phyloP scores from a whole-genome alignment of 2,113 vertebrate species.

The Scophthalmus maximus region DNA sequence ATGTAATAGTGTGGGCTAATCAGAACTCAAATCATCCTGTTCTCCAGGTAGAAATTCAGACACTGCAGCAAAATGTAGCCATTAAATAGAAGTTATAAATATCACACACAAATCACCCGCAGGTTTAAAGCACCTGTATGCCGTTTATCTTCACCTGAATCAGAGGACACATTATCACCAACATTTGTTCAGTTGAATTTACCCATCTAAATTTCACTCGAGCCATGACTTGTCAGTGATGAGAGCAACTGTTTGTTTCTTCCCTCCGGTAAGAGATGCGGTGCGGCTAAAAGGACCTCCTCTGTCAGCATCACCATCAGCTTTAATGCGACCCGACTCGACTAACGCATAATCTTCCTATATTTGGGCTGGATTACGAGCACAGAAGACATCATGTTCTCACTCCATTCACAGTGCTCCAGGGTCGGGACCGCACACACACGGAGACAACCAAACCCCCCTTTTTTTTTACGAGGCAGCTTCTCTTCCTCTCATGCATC shows the following conservation, averaged over 20 bases:
- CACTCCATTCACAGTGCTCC: slow-evolving; percentile 6
- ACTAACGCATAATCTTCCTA: slow-evolving; percentile 26
- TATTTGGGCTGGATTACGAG: slow-evolving; percentile 29
- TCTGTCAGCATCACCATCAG: slow-evolving; percentile 31
- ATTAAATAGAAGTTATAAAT: neutral
- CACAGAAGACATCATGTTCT: slow-evolving; percentile 14
- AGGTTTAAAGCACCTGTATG: neutral
- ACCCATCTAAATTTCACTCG: slow-evolving; percentile 1
- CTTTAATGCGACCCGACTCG: slow-evolving; percentile 35
- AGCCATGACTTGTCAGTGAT: neutral
- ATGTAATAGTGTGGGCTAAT: slow-evolving; percentile 28
- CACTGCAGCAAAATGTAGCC: neutral
- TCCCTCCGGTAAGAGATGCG: neutral
- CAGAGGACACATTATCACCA: neutral
- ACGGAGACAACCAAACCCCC: slow-evolving; percentile 4
- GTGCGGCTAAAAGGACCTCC: neutral
- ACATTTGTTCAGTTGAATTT: neutral
- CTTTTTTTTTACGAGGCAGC: neutral
- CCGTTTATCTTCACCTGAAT: neutral
- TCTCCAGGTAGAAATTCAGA: neutral
- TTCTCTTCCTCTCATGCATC: neutral
- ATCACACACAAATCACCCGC: neutral
- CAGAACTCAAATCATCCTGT: slow-evolving; percentile 5
- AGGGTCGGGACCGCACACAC: neutral
- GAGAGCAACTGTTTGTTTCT: neutral